These are phyloP conservation scores for Sphaeramia orbicularis DNA, from an alignment of 2,797 vertebrate genomes.

Conservation along the genomic window DNA sequence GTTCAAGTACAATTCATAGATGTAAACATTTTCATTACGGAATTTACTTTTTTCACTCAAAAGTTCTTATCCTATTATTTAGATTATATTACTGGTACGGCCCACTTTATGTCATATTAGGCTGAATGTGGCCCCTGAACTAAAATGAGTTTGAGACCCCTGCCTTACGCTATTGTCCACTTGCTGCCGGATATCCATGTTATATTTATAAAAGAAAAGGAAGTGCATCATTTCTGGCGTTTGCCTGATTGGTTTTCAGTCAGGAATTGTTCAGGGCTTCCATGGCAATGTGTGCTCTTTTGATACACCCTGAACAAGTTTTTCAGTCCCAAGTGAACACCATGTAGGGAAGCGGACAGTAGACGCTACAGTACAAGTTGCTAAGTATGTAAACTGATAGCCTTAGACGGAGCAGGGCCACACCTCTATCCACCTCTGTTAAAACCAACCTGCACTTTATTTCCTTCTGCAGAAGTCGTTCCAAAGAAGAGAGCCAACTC, in stretches of 20 bases:
- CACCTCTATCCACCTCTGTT: conserved; percentile 42
- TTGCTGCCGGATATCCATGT: conserved; percentile 36
- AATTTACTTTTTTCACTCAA: too few relatives aligned
- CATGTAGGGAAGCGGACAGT: conserved; percentile 67
- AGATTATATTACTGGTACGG: too few relatives aligned
- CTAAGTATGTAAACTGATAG: conserved; percentile 52
- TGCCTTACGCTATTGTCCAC: conserved; percentile 29
- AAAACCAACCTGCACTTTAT: conserved; percentile 60
- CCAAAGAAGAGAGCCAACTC: conserved; percentile 84
- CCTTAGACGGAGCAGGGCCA: conserved; percentile 48
- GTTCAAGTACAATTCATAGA: too few relatives aligned
- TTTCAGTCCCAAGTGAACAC: conserved; percentile 38
- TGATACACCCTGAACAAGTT: conserved; percentile 34
- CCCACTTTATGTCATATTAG: too few relatives aligned
- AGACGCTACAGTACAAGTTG: conserved; percentile 33
- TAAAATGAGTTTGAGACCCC: too few relatives aligned
- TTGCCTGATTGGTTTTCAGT: conserved; percentile 39
- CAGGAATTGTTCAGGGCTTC: conserved; percentile 4
- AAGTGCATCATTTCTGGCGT: conserved; percentile 62
- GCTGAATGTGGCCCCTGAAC: too few relatives aligned
- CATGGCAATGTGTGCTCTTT: conserved; percentile 12
- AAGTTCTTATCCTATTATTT: too few relatives aligned
- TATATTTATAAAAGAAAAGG: conserved; percentile 39
- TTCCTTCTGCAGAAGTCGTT: conserved; percentile 74
- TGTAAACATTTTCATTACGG: too few relatives aligned